phyloP scores from a whole-genome alignment of 2,113 vertebrate genomes.

The Phaethon lepturus region DNA sequence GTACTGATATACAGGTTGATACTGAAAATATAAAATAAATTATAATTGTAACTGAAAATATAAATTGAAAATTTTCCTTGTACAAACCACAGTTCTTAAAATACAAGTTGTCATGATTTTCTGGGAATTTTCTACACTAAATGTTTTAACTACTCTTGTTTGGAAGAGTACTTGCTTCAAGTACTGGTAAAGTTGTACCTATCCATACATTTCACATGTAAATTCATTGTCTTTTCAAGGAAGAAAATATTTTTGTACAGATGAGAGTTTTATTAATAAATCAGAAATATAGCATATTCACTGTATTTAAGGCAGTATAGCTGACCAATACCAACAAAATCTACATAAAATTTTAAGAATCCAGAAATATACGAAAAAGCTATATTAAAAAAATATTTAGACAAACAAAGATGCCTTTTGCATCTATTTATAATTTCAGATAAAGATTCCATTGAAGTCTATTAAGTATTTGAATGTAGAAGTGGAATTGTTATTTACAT shows the following conservation, averaged over 20 bases:
- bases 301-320: background rate
- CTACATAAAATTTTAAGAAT: background rate
- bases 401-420: background rate
- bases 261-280: background rate
- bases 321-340: background rate
- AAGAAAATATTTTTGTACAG: background rate
- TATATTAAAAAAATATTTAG: background rate
- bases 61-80: background rate
- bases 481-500: background rate
- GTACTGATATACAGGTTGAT: background rate
- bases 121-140: background rate
- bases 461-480: background rate
- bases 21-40: background rate
- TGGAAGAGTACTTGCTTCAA: background rate
- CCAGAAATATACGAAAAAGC: background rate
- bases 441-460: background rate
- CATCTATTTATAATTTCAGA: background rate
- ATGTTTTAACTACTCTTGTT: background rate
- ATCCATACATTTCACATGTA: background rate
- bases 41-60: background rate
- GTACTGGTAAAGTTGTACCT: background rate
- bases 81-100: background rate
- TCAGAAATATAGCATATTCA: background rate
- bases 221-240: background rate
- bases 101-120: background rate